These are phyloP conservation scores for Eospalax fontanierii DNA, from an alignment of 2,797 vertebrate genomes.

Conservation along the genomic window DNA sequence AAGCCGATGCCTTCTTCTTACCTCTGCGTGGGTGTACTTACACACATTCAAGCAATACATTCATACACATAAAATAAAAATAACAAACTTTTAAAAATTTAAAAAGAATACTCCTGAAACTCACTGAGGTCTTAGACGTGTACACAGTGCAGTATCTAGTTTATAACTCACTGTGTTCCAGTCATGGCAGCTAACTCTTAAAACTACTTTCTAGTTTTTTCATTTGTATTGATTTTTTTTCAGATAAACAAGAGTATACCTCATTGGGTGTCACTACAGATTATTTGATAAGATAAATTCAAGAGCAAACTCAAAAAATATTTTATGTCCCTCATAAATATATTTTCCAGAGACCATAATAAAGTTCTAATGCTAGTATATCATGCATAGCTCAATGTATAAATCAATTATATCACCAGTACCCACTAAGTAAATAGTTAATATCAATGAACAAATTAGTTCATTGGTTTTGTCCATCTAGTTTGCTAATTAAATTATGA, in stretches of 20 bases:
- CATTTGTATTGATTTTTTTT: slow-evolving; percentile 44
- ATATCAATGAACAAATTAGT: slow-evolving; percentile 17
- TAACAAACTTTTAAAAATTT: too few relatives aligned
- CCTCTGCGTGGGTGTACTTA: too few relatives aligned
- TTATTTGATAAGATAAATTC: slow-evolving; percentile 48
- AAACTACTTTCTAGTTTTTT: slow-evolving; percentile 23
- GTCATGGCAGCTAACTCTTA: slow-evolving; percentile 60
- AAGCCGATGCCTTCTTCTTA: too few relatives aligned
- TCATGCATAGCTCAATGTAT: background rate
- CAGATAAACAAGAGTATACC: background rate
- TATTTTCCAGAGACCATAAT: background rate
- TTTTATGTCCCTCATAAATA: background rate
- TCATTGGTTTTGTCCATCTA: background rate
- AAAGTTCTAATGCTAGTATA: background rate
- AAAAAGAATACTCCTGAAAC: background rate
- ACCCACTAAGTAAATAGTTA: slow-evolving; percentile 33
- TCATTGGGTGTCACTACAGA: background rate
- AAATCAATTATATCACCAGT: background rate
- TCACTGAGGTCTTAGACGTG: slow-evolving; percentile 24
- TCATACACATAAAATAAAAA: too few relatives aligned
- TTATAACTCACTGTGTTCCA: slow-evolving; percentile 48
- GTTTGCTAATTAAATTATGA: slow-evolving; percentile 13
- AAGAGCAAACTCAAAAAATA: slow-evolving; percentile 35
- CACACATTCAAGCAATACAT: too few relatives aligned
- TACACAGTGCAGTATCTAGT: slow-evolving; percentile 40